Base-by-base conservation (phyloP, 2,113 vertebrate genomes). In the Elephantulus edwardii region DNA sequence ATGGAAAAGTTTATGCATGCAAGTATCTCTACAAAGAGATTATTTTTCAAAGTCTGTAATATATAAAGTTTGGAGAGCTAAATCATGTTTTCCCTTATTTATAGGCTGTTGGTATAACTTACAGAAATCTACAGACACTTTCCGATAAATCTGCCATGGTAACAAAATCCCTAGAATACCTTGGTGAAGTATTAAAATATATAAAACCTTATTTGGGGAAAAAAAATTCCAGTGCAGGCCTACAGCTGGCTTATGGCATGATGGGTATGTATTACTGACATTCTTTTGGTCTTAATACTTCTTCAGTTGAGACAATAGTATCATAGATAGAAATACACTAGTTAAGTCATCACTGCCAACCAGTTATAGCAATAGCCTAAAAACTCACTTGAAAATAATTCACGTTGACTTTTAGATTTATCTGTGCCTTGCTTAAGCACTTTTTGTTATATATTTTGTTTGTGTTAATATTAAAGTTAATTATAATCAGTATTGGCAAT, bases 111-210 rank as follows among this genome's bases (percentile, higher is more conserved):
- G 99, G 99, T 89, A 91, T 92, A 94, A 97, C 97, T 88, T 99
- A 99, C 64, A 90, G 97, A 72, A 96, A 96, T 84, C 97, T 99
- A 93, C 98, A 99, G 91, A 97, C 96, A n/a, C 93, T 98, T 86
- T 75, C 98, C 70, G 99, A 99, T 96, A 99, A 98, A 94, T 98
- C 98, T 86, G 96, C 98, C 92, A 98, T 99, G 98, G 98, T 98
- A 71, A 96, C 98, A 96, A 98, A 98, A 96, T 96, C 98, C 54
- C 97, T 99, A 96, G 98, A 98, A 92, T 99, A 99, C 93, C 97
- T 99, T 33, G 99, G 99, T 91, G 99, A 99, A 94, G 96, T 99
- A 83, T 93, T 99, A 93, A 99, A 99, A 95, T 98, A 99, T 8
- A 98, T 99, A 71, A 99, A 99, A 96, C 99, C 99, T 5, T 98